Evolutionary conservation across 2,888 invertebrate species (phyloP), one percentile per base, ranked within the genome.

Genomic region (Drosophila meridionalis): DNA sequence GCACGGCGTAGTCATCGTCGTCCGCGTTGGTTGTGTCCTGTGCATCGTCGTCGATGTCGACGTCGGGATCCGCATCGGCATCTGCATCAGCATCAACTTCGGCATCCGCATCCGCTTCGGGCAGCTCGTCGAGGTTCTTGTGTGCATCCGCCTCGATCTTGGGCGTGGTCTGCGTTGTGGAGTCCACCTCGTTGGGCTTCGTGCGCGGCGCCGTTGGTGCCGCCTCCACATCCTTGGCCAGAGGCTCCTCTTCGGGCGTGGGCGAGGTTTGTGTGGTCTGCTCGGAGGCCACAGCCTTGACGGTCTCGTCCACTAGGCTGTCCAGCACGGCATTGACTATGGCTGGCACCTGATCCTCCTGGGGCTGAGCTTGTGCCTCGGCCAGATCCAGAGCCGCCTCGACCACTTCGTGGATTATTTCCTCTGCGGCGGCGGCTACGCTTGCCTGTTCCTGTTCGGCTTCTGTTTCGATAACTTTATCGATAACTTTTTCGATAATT

Each of bases 151-250:
- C 83, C 74, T 85, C 83, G 40, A 85, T 91, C 67, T 91, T 91
- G 30, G 92, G 92, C 67, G 92, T 92, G n/a, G 90, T 90, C 78
- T 89, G 89, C 60, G 90, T 87, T 63, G 92, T 92, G 4, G 92
- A 92, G 66, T 92, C 92, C 63, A 89, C 81, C 66, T 91, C 92
- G 30, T 70, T 89, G 48, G 90, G 85, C 57, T 86, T 86, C 1
- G 71, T 61, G 6, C 85, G 82, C 6, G 66, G 62, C 4, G 52
- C 58, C 7, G 63, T n/a, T 4, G 32, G 57, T 4, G 64, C 32
- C 3, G 62, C 14, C 3, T 55, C 56, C 40, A 40, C 38, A 2
- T 48, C 6, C 45, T 52, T 58, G 43, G 50, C 32, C 9, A 36
- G 34, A 4, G 48, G 34, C 28, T 36, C 42, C 14, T 59, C 58